Conservation (phyloP, 2,797 vertebrate genomes). For the Tangara arthus region DNA sequence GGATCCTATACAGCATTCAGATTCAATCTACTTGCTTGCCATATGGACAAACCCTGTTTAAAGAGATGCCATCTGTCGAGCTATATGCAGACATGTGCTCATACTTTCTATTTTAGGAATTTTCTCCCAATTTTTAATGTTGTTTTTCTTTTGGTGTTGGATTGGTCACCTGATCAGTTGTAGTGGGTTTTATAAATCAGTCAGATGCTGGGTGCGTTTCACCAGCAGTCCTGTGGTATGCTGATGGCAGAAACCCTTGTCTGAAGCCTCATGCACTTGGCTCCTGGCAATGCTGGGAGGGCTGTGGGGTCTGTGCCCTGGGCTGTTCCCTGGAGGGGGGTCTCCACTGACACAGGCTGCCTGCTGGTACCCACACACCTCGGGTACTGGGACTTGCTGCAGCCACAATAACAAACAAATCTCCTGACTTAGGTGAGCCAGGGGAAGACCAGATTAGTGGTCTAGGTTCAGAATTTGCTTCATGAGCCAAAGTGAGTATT, state of each 20-base stretch:
- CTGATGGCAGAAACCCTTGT: neutral
- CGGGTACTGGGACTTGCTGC: rapidly evolving
- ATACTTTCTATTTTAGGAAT: constrained; percentile 38
- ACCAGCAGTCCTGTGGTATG: neutral
- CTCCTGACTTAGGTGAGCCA: neutral
- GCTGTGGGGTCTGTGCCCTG: neutral
- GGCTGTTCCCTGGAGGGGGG: rapidly evolving
- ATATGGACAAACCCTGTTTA: constrained; percentile 18
- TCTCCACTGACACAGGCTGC: rapidly evolving
- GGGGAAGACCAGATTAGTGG: neutral
- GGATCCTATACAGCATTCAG: neutral
- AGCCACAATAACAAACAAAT: rapidly evolving
- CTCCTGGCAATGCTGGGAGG: neutral
- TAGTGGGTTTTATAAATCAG: constrained; percentile 56
- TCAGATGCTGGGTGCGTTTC: neutral
- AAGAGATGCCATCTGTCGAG: constrained; percentile 29
- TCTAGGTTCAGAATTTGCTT: neutral
- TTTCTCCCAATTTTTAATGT: constrained; percentile 15
- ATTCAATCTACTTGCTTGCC: constrained; percentile 29
- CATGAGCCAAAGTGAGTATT: neutral
- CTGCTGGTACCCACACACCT: neutral
- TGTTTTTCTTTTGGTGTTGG: neutral
- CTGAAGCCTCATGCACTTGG: neutral
- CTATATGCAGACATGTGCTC: constrained; percentile 34
- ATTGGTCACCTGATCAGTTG: constrained; percentile 5